phyloP scores from a whole-genome alignment of 2,113 vertebrate species.

The Coryphaenoides rupestris region DNA sequence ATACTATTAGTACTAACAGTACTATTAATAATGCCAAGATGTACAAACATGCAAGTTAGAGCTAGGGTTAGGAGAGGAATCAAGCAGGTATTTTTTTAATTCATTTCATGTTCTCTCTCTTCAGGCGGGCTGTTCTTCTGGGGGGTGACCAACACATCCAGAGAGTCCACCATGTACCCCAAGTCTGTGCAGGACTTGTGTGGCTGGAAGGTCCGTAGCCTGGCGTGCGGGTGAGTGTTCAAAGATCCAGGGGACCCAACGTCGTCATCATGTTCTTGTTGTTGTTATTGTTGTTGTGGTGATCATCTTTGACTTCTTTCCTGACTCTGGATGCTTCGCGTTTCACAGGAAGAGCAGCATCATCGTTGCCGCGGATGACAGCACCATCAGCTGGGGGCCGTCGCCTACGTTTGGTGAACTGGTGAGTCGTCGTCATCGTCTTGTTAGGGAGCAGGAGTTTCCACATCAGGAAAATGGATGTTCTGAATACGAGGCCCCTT shows the following conservation, averaged over 20 bases:
- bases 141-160: conserved; percentile 94
- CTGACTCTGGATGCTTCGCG: not conserved
- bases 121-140: conserved; percentile 92
- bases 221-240: conserved; percentile 86
- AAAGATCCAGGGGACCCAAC: too few relatives aligned
- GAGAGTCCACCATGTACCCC: conserved; percentile 97
- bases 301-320: too few relatives aligned
- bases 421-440: conserved; percentile 75
- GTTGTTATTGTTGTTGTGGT: too few relatives aligned
- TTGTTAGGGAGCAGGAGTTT: too few relatives aligned
- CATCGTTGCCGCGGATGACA: conserved; percentile 91
- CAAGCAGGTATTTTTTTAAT: too few relatives aligned
- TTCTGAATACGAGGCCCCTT: too few relatives aligned
- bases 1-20: too few relatives aligned
- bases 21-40: too few relatives aligned
- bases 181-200: conserved; percentile 94
- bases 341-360: conserved; percentile 89
- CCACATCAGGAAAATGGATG: too few relatives aligned
- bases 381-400: conserved; percentile 95
- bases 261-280: too few relatives aligned
- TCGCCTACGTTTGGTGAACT: conserved; percentile 93
- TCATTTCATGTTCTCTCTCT: not conserved
- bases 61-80: too few relatives aligned
- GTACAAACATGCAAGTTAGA: too few relatives aligned
- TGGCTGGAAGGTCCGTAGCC: conserved; percentile 90